These are phyloP conservation scores for Rhagophthalmus giganteus DNA, from an alignment of 2,888 invertebrate genomes.

Conservation along the genomic window DNA sequence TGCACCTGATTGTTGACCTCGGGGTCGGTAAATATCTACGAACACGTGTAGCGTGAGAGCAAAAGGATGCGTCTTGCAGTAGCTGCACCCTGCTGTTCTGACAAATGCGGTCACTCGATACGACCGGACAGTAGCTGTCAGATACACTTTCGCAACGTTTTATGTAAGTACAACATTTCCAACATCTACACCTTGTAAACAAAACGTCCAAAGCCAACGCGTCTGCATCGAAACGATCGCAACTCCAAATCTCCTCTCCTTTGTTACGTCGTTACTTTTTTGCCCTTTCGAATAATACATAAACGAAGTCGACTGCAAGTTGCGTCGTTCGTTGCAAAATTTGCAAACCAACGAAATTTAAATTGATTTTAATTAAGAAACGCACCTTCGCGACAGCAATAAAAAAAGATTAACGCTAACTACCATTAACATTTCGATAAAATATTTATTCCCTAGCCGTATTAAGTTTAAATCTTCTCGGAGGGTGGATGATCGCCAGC, in stretches of 20 bases:
- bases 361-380: background rate
- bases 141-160: conserved; percentile 20
- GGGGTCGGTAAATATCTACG: conserved; percentile 17
- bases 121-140: conserved; percentile 29
- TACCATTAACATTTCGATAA: conserved; percentile 5
- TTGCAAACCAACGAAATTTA: no score
- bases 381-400: conserved; percentile 1
- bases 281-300: no score
- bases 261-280: no score
- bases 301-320: no score
- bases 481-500: conserved; percentile 31
- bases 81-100: conserved; percentile 41
- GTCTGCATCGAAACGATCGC: background rate
- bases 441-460: conserved; percentile 12
- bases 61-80: conserved; percentile 31
- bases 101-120: conserved; percentile 43
- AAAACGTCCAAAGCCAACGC: no score
- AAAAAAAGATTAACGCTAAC: conserved; percentile 8
- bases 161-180: conserved; percentile 2
- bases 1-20: conserved; percentile 24
- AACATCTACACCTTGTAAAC: no score
- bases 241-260: no score
- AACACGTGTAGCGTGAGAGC: conserved; percentile 32
- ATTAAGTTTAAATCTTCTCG: conserved; percentile 26
- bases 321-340: no score